A percentile compares a stretch with the other conserved stretches of the same genome.
phyloP scores from a whole-genome alignment of 2,113 vertebrate species.

The Delphinapterus leucas region DNA sequence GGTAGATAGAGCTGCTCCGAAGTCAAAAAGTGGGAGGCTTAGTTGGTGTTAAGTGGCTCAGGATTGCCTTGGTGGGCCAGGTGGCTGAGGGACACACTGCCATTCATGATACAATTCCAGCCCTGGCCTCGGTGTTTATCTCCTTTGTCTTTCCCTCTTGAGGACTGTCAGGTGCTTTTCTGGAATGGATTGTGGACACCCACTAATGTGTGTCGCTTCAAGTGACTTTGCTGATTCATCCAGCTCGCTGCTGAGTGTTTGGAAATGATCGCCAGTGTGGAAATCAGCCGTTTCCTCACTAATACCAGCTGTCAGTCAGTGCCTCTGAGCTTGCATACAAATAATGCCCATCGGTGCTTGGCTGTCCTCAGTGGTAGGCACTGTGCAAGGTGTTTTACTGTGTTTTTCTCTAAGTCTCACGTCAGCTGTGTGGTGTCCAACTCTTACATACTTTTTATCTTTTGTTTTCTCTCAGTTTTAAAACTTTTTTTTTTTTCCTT shows the following conservation, averaged over 20 bases:
- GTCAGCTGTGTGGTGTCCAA: background rate
- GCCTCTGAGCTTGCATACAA: background rate
- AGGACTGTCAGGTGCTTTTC: background rate
- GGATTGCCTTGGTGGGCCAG: background rate
- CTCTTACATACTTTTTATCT: background rate
- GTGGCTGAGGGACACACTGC: background rate
- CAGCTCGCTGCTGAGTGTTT: background rate
- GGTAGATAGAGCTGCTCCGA: background rate
- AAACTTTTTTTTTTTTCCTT: background rate
- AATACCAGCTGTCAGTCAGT: background rate
- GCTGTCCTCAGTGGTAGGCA: background rate
- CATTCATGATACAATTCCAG: background rate
- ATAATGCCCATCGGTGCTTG: background rate
- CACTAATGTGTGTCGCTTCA: background rate
- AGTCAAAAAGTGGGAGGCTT: background rate
- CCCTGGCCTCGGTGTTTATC: background rate
- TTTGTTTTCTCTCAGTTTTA: background rate
- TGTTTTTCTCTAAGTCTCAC: background rate
- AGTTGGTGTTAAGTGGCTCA: background rate
- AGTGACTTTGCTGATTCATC: background rate
- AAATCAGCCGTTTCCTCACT: background rate
- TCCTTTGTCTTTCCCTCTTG: background rate
- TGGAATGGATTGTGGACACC: background rate
- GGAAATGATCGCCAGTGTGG: background rate
- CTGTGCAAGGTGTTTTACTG: background rate